Conservation (phyloP, 2,797 vertebrate genomes). For the Ciconia nigra region DNA sequence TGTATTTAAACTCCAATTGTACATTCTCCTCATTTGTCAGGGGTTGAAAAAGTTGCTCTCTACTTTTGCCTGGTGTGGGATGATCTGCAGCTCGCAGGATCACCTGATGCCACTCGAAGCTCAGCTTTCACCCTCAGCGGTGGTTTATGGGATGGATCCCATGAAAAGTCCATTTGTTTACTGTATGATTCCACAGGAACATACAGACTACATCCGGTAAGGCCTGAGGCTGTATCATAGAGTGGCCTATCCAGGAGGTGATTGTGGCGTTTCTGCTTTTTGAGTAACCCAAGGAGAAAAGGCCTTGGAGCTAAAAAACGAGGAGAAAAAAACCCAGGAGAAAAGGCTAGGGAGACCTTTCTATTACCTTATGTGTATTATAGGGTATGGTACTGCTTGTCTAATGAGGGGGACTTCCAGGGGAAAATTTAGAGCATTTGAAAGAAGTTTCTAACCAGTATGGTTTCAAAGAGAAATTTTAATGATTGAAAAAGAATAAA, state of each 20-base stretch:
- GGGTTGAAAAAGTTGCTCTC: no score
- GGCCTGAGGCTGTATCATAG: no score
- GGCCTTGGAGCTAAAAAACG: neutral
- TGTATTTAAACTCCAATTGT: neutral
- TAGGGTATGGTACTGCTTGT: neutral
- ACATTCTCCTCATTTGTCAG: no score
- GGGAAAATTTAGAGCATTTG: neutral
- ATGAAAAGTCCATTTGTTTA: neutral
- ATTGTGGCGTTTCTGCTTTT: neutral
- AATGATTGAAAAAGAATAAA: neutral
- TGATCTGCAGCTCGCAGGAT: neutral
- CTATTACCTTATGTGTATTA: neutral
- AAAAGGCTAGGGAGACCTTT: rapidly evolving
- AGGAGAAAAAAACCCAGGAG: neutral
- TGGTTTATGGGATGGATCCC: neutral
- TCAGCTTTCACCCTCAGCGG: neutral
- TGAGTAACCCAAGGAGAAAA: neutral
- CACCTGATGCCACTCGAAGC: neutral
- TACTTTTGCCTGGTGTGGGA: neutral
- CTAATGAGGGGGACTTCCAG: neutral
- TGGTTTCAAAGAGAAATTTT: neutral
- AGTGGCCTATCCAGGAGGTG: neutral
- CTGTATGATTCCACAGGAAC: neutral
- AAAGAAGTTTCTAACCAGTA: neutral
- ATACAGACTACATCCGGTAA: no score